Base-by-base conservation (phyloP, 2,113 vertebrate genomes). In the Rostratula benghalensis region DNA sequence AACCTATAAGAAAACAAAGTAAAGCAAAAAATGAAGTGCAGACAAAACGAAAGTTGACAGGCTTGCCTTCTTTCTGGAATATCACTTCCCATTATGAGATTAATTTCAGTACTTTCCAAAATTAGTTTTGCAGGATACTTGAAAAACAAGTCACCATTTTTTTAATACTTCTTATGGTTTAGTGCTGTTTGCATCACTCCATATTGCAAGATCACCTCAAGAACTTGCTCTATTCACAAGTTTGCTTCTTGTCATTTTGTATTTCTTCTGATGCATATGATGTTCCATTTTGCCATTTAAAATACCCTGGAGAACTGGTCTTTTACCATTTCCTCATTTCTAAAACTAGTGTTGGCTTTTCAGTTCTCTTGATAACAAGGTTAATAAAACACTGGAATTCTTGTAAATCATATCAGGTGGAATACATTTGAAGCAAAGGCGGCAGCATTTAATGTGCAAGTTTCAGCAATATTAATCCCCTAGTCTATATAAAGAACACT, bases 341-440 rank as follows among this genome's bases (percentile, higher is more conserved):
- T 91, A 82, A 97, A 97, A 84, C 79, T 82, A 85, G 27, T 83
- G 75, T 96, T 97, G 93, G 92, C 60, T 70, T 97, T 97, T 97
- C 59, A 73, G 84, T 92, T 84, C 94, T 97, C 95, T 92, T 95
- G 95, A 91, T 94, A 94, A 93, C 65, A 93, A 97, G 89, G 89
- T 89, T 97, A 97, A 97, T 97, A 93, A 97, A 97, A 91, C 85
- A 95, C 94, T 60, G 94, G 37, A 94, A 95, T 95, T 70, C 86
- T 95, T 96, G 93, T 95, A 96, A 95, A 92, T 93, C 74, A 95
- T 93, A 95, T 93, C 33, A 39, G 39, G 81, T 90, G 79, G 83
- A 96, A 97, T 97, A 84, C 48, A 83, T 76, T 10, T 89, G 79
- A 94, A 85, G 67, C 71, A 92, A 91, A 92, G 81, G 27, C 43